These are phyloP conservation scores for Helarctos malayanus DNA, from an alignment of 2,797 vertebrate genomes.

Conservation along the genomic window DNA sequence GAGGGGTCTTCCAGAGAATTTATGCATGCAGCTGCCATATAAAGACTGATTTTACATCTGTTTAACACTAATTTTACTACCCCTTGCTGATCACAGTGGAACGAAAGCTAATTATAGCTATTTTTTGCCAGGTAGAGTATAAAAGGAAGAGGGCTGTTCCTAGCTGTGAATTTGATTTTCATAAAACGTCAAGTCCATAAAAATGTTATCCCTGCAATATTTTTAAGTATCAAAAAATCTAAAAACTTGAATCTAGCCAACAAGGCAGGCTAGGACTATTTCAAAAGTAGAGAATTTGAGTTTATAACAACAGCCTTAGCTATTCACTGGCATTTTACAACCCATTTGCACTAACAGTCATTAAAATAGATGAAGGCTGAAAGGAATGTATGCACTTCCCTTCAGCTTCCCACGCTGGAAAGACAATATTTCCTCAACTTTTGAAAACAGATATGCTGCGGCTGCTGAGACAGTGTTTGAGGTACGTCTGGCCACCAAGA, in stretches of 20 bases:
- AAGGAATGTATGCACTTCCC: not conserved
- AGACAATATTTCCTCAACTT: not conserved
- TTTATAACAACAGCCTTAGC: slow-evolving; percentile 15
- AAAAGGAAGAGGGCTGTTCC: not conserved
- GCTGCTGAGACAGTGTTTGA: not conserved
- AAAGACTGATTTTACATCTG: slow-evolving; percentile 26
- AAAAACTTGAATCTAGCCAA: not conserved
- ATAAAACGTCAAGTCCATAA: slow-evolving; percentile 67
- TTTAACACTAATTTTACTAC: slow-evolving; percentile 47
- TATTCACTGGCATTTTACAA: slow-evolving; percentile 13
- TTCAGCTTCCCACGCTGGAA: not conserved
- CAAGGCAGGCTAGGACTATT: not conserved
- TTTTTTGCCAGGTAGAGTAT: not conserved
- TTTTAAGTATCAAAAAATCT: slow-evolving; percentile 41
- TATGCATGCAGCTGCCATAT: not conserved
- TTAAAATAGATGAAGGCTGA: not conserved
- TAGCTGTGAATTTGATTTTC: slow-evolving; percentile 38
- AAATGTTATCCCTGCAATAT: slow-evolving; percentile 43
- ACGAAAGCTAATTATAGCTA: slow-evolving; percentile 36
- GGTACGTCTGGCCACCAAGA: not conserved
- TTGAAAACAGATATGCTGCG: not conserved
- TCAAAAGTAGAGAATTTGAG: not conserved
- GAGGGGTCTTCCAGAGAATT: not conserved
- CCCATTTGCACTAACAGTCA: not conserved
- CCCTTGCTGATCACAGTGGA: not conserved